A percentile compares a stretch with the other conserved stretches of the same genome.
These are phyloP conservation scores for Perdita meconis DNA, from an alignment of 2,888 invertebrate species.

Conservation along the genomic window DNA sequence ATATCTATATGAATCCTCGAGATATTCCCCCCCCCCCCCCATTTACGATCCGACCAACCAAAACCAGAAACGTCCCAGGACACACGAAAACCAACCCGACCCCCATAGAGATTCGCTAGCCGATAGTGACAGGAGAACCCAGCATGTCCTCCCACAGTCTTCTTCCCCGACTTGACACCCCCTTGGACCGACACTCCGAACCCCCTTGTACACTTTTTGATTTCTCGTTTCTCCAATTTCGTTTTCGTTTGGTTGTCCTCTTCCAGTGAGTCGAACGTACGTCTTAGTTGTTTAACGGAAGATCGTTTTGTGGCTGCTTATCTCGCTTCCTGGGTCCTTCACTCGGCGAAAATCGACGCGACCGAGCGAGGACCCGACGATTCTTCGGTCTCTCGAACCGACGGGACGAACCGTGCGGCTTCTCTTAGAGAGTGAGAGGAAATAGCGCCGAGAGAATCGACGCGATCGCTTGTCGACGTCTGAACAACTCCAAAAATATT, in stretches of 20 bases:
- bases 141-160: slow-evolving; percentile 77
- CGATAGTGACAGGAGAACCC: slow-evolving; percentile 84
- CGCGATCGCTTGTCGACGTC: neutral
- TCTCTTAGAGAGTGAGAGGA: slow-evolving; percentile 40
- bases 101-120: slow-evolving; percentile 79
- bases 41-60: slow-evolving; percentile 60
- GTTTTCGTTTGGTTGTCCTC: slow-evolving; percentile 39
- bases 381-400: slow-evolving; percentile 40
- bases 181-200: neutral
- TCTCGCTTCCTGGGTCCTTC: slow-evolving; percentile 59
- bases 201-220: slow-evolving; percentile 27
- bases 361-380: slow-evolving; percentile 45
- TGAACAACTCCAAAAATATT: no score
- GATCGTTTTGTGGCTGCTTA: slow-evolving; percentile 59
- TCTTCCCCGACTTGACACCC: slow-evolving; percentile 52
- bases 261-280: slow-evolving; percentile 43
- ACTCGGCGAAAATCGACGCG: slow-evolving; percentile 48
- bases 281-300: slow-evolving; percentile 46
- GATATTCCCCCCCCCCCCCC: slow-evolving; percentile 28
- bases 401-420: slow-evolving; percentile 43
- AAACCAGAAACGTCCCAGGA: slow-evolving; percentile 61
- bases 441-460: slow-evolving; percentile 28
- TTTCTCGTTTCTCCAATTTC: slow-evolving; percentile 41
- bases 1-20: slow-evolving; percentile 45
- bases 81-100: slow-evolving; percentile 69